phyloP scores from a whole-genome alignment of 2,888 invertebrate species.

The Pimpla rufipes region DNA sequence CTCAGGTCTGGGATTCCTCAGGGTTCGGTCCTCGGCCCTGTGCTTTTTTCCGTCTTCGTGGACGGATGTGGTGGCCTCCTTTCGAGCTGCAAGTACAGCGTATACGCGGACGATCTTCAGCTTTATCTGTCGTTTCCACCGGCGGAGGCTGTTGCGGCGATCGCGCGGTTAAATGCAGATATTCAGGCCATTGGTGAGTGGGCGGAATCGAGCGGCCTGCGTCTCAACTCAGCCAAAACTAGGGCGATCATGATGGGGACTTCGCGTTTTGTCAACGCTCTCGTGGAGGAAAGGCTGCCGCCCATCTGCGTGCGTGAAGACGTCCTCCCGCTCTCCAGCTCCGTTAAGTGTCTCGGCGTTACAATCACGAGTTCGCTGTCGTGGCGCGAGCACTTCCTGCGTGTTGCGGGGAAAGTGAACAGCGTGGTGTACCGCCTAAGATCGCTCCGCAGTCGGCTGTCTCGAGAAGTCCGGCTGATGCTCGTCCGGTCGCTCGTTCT shows the following conservation, averaged over 20 bases:
- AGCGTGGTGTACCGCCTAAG: neutral
- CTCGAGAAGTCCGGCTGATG: neutral
- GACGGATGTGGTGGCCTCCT: neutral
- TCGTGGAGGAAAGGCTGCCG: neutral
- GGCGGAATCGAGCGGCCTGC: neutral
- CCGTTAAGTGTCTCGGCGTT: neutral
- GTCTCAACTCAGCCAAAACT: constrained; percentile 32
- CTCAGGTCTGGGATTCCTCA: neutral
- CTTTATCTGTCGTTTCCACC: neutral
- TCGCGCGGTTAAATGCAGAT: neutral
- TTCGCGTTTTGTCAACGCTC: neutral
- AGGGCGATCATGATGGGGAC: constrained; percentile 25
- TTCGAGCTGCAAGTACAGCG: neutral
- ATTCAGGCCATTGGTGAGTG: neutral
- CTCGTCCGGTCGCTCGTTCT: neutral
- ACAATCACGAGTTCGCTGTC: neutral
- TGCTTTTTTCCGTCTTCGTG: neutral
- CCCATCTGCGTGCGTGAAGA: neutral
- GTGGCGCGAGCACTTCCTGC: neutral
- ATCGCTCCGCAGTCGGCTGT: neutral
- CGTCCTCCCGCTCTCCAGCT: neutral
- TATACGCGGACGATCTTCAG: constrained; percentile 1
- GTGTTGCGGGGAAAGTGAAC: neutral
- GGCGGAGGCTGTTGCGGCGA: neutral
- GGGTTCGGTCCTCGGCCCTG: neutral